Evolutionary conservation across 2,113 vertebrate species (phyloP).

Genomic region (Pongo pygmaeus): DNA sequence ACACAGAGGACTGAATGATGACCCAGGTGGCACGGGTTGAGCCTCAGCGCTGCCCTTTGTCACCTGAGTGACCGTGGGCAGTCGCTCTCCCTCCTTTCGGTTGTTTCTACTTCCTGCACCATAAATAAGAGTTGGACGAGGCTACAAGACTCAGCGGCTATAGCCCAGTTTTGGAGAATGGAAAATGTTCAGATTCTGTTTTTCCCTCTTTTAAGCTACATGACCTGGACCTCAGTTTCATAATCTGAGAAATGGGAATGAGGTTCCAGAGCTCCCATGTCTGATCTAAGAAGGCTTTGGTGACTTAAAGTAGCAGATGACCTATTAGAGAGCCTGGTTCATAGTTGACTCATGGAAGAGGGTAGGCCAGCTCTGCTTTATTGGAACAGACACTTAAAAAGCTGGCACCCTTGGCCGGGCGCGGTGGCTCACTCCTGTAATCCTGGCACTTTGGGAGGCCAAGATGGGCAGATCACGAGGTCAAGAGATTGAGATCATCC

Average conservation of each 20-base stretch:
- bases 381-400: background rate
- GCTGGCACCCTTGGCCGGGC: too few relatives aligned
- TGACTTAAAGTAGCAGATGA: fast-evolving
- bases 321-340: background rate
- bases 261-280: fast-evolving
- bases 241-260: background rate
- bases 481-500: too few relatives aligned
- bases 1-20: fast-evolving
- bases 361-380: background rate
- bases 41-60: too few relatives aligned
- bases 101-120: background rate
- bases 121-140: background rate
- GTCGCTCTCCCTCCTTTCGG: background rate
- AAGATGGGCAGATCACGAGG: too few relatives aligned
- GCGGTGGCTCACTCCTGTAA: too few relatives aligned
- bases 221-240: background rate
- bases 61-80: background rate
- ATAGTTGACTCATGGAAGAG: background rate
- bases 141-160: fast-evolving
- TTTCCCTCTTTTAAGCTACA: background rate
- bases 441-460: too few relatives aligned
- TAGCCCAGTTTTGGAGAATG: fast-evolving
- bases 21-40: background rate
- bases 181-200: background rate
- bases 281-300: too few relatives aligned